Percentiles rank a stretch among this genome's conserved stretches.
Conservation (phyloP, 2,888 invertebrate genomes). For the Horisme vitalbata region DNA sequence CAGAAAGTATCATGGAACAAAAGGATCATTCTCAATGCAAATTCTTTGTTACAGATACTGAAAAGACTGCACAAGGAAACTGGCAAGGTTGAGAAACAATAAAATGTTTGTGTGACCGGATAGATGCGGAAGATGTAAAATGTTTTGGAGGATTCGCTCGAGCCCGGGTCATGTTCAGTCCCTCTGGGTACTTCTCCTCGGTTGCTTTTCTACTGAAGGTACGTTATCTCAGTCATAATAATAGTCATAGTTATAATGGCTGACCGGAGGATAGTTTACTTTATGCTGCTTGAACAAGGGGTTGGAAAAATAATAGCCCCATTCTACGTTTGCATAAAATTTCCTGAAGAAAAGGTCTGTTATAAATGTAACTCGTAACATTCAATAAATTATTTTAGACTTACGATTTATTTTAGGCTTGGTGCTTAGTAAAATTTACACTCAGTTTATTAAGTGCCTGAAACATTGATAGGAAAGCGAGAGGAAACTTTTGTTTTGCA, state of each 20-base stretch:
- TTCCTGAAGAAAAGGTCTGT: too few species aligned
- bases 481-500: too few species aligned
- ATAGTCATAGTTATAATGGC: not conserved
- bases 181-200: slow-evolving; percentile 19
- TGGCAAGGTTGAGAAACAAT: slow-evolving; percentile 1
- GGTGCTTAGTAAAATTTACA: too few species aligned
- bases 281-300: too few species aligned
- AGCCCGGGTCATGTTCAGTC: slow-evolving; percentile 19
- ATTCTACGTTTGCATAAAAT: too few species aligned
- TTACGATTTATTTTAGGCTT: too few species aligned
- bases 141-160: slow-evolving; percentile 20
- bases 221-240: not conserved
- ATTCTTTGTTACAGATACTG: slow-evolving; percentile 19
- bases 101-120: slow-evolving; percentile 14
- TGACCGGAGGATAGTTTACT: not conserved
- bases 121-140: slow-evolving; percentile 22
- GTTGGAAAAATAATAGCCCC: too few species aligned
- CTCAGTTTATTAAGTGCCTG: too few species aligned
- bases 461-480: too few species aligned
- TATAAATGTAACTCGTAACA: too few species aligned
- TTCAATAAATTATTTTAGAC: too few species aligned
- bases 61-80: slow-evolving; percentile 1
- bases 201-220: slow-evolving; percentile 19
- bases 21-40: not conserved
- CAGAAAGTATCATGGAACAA: not conserved